Evolutionary conservation across 2,888 invertebrate genomes (phyloP).

Genomic region (Oeneis ivallda): DNA sequence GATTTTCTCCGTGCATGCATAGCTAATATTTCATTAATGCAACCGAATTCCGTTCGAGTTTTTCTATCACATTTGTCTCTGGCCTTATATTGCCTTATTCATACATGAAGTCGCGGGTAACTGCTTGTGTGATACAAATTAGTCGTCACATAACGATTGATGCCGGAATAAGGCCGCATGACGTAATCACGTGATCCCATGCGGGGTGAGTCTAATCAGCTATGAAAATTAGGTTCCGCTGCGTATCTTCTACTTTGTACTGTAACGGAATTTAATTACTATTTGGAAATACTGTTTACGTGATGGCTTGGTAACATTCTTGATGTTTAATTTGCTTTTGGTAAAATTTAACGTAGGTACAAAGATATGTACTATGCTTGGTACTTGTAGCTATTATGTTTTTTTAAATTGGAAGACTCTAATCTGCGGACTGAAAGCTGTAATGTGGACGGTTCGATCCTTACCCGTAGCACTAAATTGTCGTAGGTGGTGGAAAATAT

Average conservation of each 20-base stretch:
- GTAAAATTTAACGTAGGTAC: slow-evolving; percentile 28
- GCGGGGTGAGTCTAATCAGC: slow-evolving; percentile 79
- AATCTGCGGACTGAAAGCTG: too few relatives aligned
- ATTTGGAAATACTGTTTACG: slow-evolving; percentile 70
- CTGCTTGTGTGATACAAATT: background rate
- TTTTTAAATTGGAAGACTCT: too few relatives aligned
- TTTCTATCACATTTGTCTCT: too few relatives aligned
- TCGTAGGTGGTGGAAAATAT: too few relatives aligned
- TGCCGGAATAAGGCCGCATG: slow-evolving; percentile 52
- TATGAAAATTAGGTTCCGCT: slow-evolving; percentile 81
- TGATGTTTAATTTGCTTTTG: slow-evolving; percentile 62
- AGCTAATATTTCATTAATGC: too few relatives aligned
- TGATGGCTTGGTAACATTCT: slow-evolving; percentile 61
- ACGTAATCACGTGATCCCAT: slow-evolving; percentile 69
- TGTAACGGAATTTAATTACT: slow-evolving; percentile 78
- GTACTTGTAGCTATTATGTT: background rate
- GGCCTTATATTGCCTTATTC: too few relatives aligned
- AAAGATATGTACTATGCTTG: background rate
- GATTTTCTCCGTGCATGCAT: too few relatives aligned
- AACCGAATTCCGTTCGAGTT: too few relatives aligned
- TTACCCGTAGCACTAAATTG: too few relatives aligned
- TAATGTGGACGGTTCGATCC: too few relatives aligned
- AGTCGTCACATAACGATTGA: slow-evolving; percentile 32
- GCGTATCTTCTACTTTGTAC: slow-evolving; percentile 75
- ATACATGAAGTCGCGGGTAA: background rate